phyloP scores from a whole-genome alignment of 2,797 vertebrate genomes.

The Megalops cyprinoides region DNA sequence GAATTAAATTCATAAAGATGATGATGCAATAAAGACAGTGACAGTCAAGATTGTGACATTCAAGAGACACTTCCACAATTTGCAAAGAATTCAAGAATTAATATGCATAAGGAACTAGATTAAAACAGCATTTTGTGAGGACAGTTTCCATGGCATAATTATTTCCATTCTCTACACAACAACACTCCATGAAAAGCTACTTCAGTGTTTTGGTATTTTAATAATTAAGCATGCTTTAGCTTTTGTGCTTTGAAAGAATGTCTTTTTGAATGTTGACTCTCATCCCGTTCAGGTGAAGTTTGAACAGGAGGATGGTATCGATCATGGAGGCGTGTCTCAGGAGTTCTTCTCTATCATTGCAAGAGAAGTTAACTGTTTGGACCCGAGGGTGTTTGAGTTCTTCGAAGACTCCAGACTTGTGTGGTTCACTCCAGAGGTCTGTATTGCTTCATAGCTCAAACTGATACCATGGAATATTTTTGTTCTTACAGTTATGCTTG shows the following conservation, averaged over 20 bases:
- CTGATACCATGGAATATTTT: too few relatives aligned
- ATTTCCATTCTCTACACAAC: too few relatives aligned
- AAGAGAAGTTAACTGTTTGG: constrained; percentile 36
- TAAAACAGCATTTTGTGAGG: too few relatives aligned
- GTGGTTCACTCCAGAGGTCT: constrained; percentile 63
- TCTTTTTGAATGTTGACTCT: not conserved
- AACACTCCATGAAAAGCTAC: too few relatives aligned
- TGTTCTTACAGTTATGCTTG: too few relatives aligned
- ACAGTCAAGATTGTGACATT: too few relatives aligned
- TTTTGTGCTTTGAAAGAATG: not conserved
- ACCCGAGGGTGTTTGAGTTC: constrained; percentile 31
- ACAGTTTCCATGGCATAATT: too few relatives aligned
- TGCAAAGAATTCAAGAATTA: too few relatives aligned
- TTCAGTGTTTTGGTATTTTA: not conserved
- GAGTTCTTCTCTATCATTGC: constrained; percentile 64
- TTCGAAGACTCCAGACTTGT: constrained; percentile 39
- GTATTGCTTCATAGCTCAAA: not conserved
- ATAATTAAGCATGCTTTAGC: not conserved
- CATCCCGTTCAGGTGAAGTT: constrained; percentile 61
- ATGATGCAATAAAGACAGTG: too few relatives aligned
- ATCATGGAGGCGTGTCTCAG: constrained; percentile 28
- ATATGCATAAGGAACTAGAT: too few relatives aligned
- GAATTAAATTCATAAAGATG: too few relatives aligned
- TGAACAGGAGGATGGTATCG: constrained; percentile 34
- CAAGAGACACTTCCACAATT: too few relatives aligned